phyloP scores from a whole-genome alignment of 1,140 invertebrate species.

The Nebria ingens region DNA sequence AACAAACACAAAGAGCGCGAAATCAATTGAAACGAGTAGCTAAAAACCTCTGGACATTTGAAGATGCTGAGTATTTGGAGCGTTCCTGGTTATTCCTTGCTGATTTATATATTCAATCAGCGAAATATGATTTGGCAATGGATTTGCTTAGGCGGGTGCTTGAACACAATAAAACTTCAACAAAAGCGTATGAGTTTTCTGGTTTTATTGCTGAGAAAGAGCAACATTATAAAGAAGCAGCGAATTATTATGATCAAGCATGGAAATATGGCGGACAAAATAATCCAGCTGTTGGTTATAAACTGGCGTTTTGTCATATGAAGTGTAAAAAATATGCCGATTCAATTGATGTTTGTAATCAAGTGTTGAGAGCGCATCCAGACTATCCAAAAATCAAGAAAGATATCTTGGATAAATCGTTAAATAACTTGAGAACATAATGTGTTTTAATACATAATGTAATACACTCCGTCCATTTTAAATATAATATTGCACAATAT shows the following conservation, averaged over 20 bases:
- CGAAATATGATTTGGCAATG: slow-evolving; percentile 76
- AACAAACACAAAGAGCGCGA: slow-evolving; percentile 80
- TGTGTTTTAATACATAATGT: background rate
- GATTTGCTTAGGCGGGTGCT: slow-evolving; percentile 72
- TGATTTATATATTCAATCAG: slow-evolving; percentile 82
- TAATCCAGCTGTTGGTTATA: slow-evolving; percentile 81
- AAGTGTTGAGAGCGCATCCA: slow-evolving; percentile 69
- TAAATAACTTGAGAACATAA: slow-evolving; percentile 66
- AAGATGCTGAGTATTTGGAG: slow-evolving; percentile 93
- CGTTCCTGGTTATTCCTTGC: slow-evolving; percentile 87
- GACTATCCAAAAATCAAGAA: slow-evolving; percentile 87
- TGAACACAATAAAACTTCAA: slow-evolving; percentile 82
- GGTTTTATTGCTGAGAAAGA: slow-evolving; percentile 87
- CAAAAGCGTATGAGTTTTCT: slow-evolving; percentile 81
- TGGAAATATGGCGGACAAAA: slow-evolving; percentile 73
- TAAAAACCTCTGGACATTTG: slow-evolving; percentile 81
- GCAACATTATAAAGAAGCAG: slow-evolving; percentile 80
- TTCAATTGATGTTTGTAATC: slow-evolving; percentile 72
- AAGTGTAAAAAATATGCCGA: slow-evolving; percentile 86
- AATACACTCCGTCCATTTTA: slow-evolving; percentile 1
- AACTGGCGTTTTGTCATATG: slow-evolving; percentile 82
- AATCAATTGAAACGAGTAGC: slow-evolving; percentile 86
- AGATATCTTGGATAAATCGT: slow-evolving; percentile 91
- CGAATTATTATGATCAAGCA: slow-evolving; percentile 69
- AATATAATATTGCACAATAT: no score